Base-by-base conservation (phyloP, 1,140 invertebrate species). In the Arctopsyche grandis region DNA sequence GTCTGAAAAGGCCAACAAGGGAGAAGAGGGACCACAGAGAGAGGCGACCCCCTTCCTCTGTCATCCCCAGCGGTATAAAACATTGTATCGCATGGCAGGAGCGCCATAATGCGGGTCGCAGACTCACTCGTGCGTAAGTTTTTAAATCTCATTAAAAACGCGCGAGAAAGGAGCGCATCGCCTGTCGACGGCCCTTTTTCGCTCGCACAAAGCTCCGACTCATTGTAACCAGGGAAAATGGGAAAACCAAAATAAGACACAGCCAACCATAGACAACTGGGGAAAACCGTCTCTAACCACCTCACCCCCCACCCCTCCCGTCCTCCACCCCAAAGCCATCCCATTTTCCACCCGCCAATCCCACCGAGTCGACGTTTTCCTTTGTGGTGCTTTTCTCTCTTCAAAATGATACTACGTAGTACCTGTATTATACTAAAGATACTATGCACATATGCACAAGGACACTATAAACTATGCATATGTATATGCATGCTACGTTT, bases 61-160 rank as follows among this genome's bases (percentile, higher is more conserved):
- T 7, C 29, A 4, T 7, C 29, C 29, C 29, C 29, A 38, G 29
- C 29, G 29, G 3, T 38, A 66, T 24, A 77, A 79, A 81, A 81
- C 79, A 80, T 80, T 80, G 79, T 80, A 77, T 77, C 79, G 63
- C 44, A 69, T 70, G 21, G 56, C 52, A 63, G 56, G 43, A 73
- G 52, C 70, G 78, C 29, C 43, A 69, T 77, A 66, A 77, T 76
- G 74, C 74, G 56, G 56, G 16, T 43, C 63, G 60, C 60, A 52
- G 66, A 77, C 43, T 70, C 81, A 46, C 38, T 71, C 79, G 58
- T 80, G 81, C 81, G 81, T 80, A 78, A 79, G 66, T 79, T 82
- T 82, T 82, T 82, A 82, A 82, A 82, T 82, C 81, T 82, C 81
- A 79, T 82, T 82, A 82, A 82, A 82, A 82, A 73, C 46, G 46